Evolutionary conservation across 2,888 invertebrate genomes (phyloP).

Genomic region (Hirtodrosophila histrioides): DNA sequence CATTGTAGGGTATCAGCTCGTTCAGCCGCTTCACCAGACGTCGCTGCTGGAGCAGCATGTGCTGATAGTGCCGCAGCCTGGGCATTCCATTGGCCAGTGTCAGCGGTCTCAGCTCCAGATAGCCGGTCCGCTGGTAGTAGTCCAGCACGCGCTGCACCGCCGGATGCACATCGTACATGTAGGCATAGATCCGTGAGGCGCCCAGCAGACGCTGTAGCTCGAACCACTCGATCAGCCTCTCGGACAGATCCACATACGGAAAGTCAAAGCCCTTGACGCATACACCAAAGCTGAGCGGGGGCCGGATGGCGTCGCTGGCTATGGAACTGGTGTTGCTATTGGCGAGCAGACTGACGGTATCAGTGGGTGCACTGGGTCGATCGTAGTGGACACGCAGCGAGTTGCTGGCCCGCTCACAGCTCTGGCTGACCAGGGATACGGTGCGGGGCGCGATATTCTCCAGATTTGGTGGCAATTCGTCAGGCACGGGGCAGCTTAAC

Average conservation of each 20-base stretch:
- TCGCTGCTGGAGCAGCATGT: constrained; percentile 92
- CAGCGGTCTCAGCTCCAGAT: constrained; percentile 89
- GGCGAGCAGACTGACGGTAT: not conserved
- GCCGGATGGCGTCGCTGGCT: not conserved
- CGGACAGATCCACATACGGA: constrained; percentile 93
- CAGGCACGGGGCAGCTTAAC: constrained; percentile 92
- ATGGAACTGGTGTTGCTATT: not conserved
- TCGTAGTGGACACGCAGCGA: constrained; percentile 79
- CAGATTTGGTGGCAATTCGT: constrained; percentile 49
- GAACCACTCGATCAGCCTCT: constrained; percentile 95
- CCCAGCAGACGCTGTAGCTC: constrained; percentile 92
- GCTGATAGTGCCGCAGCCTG: constrained; percentile 92
- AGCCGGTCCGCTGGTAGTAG: constrained; percentile 87
- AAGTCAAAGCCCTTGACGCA: constrained; percentile 97
- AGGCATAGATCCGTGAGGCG: constrained; percentile 94
- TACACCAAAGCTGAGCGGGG: constrained; percentile 87
- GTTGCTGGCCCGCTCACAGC: constrained; percentile 53
- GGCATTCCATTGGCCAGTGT: constrained; percentile 94
- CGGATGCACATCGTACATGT: constrained; percentile 93
- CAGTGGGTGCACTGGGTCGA: not conserved
- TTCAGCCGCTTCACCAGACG: constrained; percentile 94
- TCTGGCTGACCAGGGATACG: constrained; percentile 54
- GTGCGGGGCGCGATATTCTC: constrained; percentile 22
- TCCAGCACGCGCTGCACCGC: constrained; percentile 91
- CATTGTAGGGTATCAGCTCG: constrained; percentile 96